Conservation (phyloP, 2,797 vertebrate species). For the Sebastes hubbsi region DNA sequence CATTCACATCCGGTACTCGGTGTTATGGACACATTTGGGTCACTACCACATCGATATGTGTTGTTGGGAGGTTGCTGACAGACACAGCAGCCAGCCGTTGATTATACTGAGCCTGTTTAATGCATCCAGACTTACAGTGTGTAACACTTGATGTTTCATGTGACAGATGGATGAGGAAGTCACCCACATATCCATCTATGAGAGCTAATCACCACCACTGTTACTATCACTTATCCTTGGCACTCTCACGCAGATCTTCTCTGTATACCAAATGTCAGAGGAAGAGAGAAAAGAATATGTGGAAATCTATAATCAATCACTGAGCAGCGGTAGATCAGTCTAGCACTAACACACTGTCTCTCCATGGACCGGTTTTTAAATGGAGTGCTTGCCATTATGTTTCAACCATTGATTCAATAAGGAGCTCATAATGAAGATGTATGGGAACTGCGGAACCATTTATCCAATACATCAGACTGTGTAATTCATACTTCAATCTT, state of each 20-base stretch:
- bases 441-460: conserved; percentile 72
- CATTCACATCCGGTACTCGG: background rate
- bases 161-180: conserved; percentile 2
- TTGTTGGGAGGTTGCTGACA: background rate
- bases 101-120: background rate
- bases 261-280: conserved; percentile 13
- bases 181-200: background rate
- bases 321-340: conserved; percentile 57
- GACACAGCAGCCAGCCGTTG: background rate
- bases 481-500: conserved; percentile 81
- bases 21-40: background rate
- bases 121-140: background rate
- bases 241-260: background rate
- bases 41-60: background rate
- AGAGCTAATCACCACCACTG: conserved; percentile 17
- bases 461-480: conserved; percentile 73
- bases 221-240: conserved; percentile 11
- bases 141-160: background rate
- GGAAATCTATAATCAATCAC: conserved; percentile 53
- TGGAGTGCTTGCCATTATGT: conserved; percentile 69
- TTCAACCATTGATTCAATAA: conserved; percentile 75
- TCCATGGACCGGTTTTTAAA: conserved; percentile 65
- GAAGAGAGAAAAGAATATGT: conserved; percentile 15
- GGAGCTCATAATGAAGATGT: conserved; percentile 78
- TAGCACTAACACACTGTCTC: conserved; percentile 51